Evolutionary conservation across 2,888 invertebrate species (phyloP), one percentile per base, ranked within the genome.

Genomic region (Apocheima hispidaria): DNA sequence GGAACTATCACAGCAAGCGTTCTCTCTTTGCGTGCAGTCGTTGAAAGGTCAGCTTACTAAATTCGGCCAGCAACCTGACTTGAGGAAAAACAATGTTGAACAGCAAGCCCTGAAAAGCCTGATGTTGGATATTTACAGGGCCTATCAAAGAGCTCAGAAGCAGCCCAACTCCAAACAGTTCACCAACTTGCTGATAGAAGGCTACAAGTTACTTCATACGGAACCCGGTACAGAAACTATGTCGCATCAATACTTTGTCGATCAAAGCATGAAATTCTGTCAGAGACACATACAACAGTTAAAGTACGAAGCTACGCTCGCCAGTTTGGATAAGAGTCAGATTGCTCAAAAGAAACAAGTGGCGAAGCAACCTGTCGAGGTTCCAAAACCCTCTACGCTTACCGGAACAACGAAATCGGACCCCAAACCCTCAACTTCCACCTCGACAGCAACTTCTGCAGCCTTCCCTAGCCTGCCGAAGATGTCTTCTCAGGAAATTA

Each of bases 1-100:
- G 72, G 96, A 96, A 74, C 92, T 98, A 58, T 96, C 96, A 0
- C 95, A 96, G 58, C 96, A 96, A 87, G 97, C 98, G 0, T 94
- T 96, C 65, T 94, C 95, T 0, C 93, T 96, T 66, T 96, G 96
- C 70, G 92, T 95, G 7, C 96, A 96, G 78, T 95, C 96, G 35
- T 85, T 96, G 64, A 93, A 95, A 65, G 94, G 94, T 4, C 94
- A 94, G 74, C 90, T 95, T 18, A 94, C 94, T 36, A 90, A 91
- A 70, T 93, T 93, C 63, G 83, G 86, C 20, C 92, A 91, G 64
- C 91, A 93, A 68, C 84, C 87, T 5, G 92, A 93, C 46, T 73
- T 93, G 38, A 89, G 87, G 66, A 89, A 83, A 62, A 92, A 90
- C 65, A 87, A 87, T 2, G 81, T 92, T 0, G 93, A 94, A 77